Percentiles rank a stretch among this genome's conserved stretches.
Evolutionary conservation across 2,888 invertebrate species (phyloP).

Genomic region (Tethea ocularis): DNA sequence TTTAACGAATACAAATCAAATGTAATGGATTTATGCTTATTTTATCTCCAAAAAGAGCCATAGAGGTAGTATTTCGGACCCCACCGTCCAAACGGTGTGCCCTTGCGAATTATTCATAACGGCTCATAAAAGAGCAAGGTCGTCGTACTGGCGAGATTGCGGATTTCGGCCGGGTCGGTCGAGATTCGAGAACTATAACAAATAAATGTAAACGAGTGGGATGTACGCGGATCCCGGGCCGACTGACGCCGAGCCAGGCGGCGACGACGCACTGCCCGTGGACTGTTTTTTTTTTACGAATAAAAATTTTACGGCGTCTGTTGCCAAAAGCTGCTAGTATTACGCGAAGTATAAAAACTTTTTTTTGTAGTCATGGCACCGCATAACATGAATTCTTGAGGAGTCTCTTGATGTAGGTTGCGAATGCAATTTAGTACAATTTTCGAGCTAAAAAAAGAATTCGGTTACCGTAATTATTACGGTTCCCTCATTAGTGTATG

Average conservation of each 20-base stretch:
- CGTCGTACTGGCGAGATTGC: constrained; percentile 76
- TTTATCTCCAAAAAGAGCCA: background rate
- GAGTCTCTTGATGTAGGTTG: constrained; percentile 7
- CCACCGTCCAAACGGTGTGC: constrained; percentile 31
- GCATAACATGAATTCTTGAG: constrained; percentile 6
- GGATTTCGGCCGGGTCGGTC: constrained; percentile 52
- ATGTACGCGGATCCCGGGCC: constrained; percentile 65
- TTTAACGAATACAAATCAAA: no score
- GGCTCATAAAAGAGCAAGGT: constrained; percentile 70
- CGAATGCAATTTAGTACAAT: background rate
- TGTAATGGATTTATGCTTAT: background rate
- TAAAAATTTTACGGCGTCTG: constrained; percentile 19
- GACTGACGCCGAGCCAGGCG: constrained; percentile 26
- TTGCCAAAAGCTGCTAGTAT: constrained; percentile 54
- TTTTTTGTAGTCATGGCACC: constrained; percentile 6
- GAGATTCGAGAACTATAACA: constrained; percentile 38
- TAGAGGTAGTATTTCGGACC: background rate
- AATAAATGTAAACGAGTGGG: constrained; percentile 64
- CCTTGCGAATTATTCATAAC: constrained; percentile 68
- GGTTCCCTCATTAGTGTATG: background rate
- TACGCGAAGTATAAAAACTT: constrained; percentile 36
- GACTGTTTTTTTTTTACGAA: constrained; percentile 42
- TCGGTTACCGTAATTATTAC: background rate
- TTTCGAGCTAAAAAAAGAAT: background rate
- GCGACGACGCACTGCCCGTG: constrained; percentile 23